Percentiles rank a stretch among this genome's conserved stretches.
Conservation (phyloP, 2,113 vertebrate species). For the Psilopsiagon aurifrons region DNA sequence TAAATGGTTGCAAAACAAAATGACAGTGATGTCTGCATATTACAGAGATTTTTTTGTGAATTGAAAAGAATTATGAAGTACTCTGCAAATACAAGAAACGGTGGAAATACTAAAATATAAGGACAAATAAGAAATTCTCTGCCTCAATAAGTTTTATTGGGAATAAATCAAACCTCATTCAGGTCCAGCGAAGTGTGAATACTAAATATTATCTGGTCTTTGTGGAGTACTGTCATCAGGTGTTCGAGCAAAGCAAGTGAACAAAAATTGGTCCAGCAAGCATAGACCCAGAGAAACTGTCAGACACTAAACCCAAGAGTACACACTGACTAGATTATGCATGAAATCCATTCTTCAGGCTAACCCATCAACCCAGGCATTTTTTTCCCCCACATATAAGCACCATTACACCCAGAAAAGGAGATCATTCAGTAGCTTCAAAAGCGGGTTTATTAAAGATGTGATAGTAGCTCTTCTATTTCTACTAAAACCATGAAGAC, state of each 20-base stretch:
- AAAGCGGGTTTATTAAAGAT: conserved; percentile 3
- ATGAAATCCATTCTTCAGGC: conserved; percentile 8
- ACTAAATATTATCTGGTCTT: background rate
- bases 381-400: background rate
- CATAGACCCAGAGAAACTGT: background rate
- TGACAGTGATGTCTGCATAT: background rate
- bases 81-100: background rate
- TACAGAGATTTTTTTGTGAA: background rate
- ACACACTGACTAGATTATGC: background rate
- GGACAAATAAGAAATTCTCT: background rate
- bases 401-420: background rate
- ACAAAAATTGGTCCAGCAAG: background rate
- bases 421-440: conserved; percentile 5
- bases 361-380: background rate
- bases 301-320: background rate
- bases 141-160: background rate
- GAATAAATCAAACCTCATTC: background rate
- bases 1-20: background rate
- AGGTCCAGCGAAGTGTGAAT: background rate
- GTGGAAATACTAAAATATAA: background rate
- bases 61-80: background rate
- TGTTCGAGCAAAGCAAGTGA: background rate
- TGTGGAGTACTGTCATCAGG: background rate
- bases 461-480: background rate
- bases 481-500: background rate